A percentile compares a stretch with the other conserved stretches of the same genome.
phyloP scores from a whole-genome alignment of 2,888 invertebrate genomes.

The Phengaris alcon region DNA sequence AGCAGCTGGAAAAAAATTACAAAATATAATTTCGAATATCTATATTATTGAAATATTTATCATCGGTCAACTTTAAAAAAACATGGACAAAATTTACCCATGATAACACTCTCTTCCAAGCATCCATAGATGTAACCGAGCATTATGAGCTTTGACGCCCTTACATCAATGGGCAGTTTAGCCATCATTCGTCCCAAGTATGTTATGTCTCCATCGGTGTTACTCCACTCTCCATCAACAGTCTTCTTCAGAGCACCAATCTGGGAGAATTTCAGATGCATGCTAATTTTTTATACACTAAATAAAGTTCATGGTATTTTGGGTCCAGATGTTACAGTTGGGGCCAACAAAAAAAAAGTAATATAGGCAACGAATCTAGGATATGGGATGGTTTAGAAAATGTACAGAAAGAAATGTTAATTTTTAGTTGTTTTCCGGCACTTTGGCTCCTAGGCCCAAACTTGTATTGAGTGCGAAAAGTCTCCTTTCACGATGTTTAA shows the following conservation, averaged over 20 bases:
- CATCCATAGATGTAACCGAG: constrained; percentile 92
- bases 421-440: no score
- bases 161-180: constrained; percentile 89
- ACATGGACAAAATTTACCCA: constrained; percentile 69
- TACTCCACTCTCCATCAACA: constrained; percentile 69
- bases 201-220: constrained; percentile 91
- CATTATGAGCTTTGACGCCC: constrained; percentile 89
- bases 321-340: no score
- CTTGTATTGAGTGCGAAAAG: no score
- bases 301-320: no score
- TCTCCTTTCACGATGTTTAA: no score
- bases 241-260: constrained; percentile 87
- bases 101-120: constrained; percentile 90
- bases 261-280: constrained; percentile 53
- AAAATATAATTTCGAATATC: neutral
- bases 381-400: no score
- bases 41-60: no score
- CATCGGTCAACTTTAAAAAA: no score
- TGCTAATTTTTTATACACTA: neutral
- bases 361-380: no score
- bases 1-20: constrained; percentile 78
- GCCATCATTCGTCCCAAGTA: constrained; percentile 92
- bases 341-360: no score
- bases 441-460: no score
- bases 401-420: no score